Percentiles rank a stretch among this genome's conserved stretches.
Evolutionary conservation across 2,888 invertebrate species (phyloP).

Genomic region (Parnassius apollo): DNA sequence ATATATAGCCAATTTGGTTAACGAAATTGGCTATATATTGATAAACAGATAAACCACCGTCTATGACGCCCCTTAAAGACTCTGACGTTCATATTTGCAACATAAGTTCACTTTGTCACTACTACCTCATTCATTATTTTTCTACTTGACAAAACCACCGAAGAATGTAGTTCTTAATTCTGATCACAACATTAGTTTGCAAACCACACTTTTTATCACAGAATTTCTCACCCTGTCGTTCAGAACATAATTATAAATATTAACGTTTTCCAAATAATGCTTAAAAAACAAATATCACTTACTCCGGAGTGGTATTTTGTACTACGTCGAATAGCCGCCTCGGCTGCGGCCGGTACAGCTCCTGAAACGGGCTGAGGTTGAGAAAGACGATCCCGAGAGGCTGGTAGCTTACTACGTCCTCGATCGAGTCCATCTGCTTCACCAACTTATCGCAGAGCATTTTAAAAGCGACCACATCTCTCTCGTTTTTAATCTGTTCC

Average conservation of each 20-base stretch:
- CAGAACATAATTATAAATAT: conserved; percentile 10
- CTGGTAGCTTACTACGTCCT: conserved; percentile 84
- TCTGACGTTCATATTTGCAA: too few relatives aligned
- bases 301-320: conserved; percentile 84
- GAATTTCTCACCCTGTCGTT: conserved; percentile 1
- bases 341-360: conserved; percentile 86
- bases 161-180: too few relatives aligned
- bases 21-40: too few relatives aligned
- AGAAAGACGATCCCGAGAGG: conserved; percentile 88
- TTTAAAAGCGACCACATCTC: conserved; percentile 84
- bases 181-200: too few relatives aligned
- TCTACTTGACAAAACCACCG: too few relatives aligned
- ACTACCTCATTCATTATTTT: too few relatives aligned
- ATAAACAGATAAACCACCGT: too few relatives aligned
- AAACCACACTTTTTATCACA: background rate
- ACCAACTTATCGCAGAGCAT: conserved; percentile 85
- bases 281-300: conserved; percentile 40
- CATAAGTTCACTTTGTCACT: too few relatives aligned
- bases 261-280: background rate
- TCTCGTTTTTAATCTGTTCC: conserved; percentile 82
- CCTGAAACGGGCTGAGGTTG: conserved; percentile 86
- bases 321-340: conserved; percentile 84
- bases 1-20: too few relatives aligned
- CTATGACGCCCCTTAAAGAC: too few relatives aligned
- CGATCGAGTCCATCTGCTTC: conserved; percentile 84